Evolutionary conservation across 2,113 vertebrate species (phyloP).

Genomic region (Silurus asotus): DNA sequence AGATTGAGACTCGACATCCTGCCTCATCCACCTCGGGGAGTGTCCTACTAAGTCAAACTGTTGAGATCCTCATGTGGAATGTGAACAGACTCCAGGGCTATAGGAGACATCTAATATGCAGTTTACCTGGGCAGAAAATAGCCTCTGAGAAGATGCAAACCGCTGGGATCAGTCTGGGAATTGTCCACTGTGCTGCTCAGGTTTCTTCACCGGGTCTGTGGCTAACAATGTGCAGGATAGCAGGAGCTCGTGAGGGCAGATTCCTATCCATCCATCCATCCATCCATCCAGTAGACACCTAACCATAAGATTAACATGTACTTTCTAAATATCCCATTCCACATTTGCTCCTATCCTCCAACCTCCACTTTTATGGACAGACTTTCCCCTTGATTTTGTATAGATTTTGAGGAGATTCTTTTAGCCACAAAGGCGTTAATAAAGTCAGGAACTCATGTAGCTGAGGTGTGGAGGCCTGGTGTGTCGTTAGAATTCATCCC

Average conservation of each 20-base stretch:
- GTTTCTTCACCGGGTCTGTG: slow-evolving; percentile 3
- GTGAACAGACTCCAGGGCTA: slow-evolving; percentile 3
- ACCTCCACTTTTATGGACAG: too few species aligned
- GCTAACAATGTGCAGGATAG: neutral
- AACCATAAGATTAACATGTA: too few species aligned
- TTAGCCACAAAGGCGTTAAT: too few species aligned
- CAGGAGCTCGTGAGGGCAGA: neutral
- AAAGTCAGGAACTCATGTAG: too few species aligned
- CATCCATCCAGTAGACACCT: too few species aligned
- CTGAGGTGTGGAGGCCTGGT: too few species aligned
- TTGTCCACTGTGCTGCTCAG: neutral
- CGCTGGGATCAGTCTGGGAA: slow-evolving; percentile 2
- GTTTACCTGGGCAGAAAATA: neutral
- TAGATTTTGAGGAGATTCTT: too few species aligned
- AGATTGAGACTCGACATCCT: slow-evolving; percentile 63
- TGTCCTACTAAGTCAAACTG: slow-evolving; percentile 42
- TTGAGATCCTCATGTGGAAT: neutral
- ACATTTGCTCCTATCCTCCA: too few species aligned
- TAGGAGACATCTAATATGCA: slow-evolving; percentile 3
- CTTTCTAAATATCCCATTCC: too few species aligned
- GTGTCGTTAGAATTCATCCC: too few species aligned
- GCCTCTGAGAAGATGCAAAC: slow-evolving; percentile 25
- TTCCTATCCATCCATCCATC: neutral
- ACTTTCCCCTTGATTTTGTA: too few species aligned
- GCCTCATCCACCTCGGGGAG: slow-evolving; percentile 48